phyloP scores from a whole-genome alignment of 1,140 invertebrate genomes.

The Aphis craccivora region DNA sequence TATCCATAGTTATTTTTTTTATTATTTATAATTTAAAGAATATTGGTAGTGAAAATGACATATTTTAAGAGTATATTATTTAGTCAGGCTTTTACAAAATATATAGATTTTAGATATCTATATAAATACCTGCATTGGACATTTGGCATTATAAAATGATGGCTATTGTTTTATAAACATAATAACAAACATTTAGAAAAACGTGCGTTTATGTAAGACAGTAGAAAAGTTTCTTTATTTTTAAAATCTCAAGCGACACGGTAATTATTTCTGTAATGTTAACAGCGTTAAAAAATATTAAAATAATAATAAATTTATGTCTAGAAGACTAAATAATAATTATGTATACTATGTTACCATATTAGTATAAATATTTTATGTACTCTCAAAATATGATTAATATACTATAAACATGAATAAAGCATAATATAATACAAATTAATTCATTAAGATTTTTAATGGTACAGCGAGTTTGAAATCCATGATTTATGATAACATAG shows the following conservation, averaged over 20 bases:
- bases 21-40: not conserved
- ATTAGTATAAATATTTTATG: not conserved
- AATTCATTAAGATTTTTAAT: not conserved
- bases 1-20: not conserved
- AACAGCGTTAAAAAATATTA: not conserved
- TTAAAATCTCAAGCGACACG: not conserved
- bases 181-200: not conserved
- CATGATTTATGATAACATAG: not conserved
- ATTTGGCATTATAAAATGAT: not conserved
- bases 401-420: not conserved
- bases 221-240: not conserved
- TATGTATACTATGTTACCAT: not conserved
- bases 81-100: not conserved
- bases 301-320: constrained; percentile 10
- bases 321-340: not conserved
- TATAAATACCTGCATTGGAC: not conserved
- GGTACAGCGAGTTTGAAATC: not conserved
- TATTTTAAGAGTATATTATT: not conserved
- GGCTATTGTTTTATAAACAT: not conserved
- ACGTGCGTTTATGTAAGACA: not conserved
- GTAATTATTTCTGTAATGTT: not conserved
- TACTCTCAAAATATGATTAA: not conserved
- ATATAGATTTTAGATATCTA: not conserved
- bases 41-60: constrained; percentile 4
- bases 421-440: not conserved